Conservation (phyloP, 2,113 vertebrate genomes). For the Ursus arctos region DNA sequence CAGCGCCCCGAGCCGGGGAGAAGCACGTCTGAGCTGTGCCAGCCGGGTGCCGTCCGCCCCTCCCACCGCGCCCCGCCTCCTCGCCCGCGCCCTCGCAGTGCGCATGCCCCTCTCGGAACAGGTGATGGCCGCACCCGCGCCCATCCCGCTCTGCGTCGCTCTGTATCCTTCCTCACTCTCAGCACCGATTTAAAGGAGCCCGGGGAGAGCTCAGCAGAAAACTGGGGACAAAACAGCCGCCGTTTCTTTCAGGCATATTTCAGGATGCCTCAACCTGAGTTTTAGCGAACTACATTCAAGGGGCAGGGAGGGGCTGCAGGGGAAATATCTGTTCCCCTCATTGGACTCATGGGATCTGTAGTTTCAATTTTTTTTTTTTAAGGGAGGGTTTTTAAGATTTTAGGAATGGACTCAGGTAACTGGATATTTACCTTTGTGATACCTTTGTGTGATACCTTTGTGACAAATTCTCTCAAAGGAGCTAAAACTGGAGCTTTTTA, state of each 20-base stretch:
- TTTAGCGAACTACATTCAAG: neutral
- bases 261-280: slow-evolving; percentile 19
- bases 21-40: slow-evolving; percentile 62
- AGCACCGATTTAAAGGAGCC: slow-evolving; percentile 82
- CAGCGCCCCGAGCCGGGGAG: slow-evolving; percentile 30
- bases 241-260: slow-evolving; percentile 52
- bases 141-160: neutral
- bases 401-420: neutral
- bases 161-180: neutral
- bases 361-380: neutral
- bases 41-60: slow-evolving; percentile 66
- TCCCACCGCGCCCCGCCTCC: slow-evolving; percentile 75
- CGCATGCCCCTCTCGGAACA: slow-evolving; percentile 88
- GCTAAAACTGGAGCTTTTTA: neutral
- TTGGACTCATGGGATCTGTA: slow-evolving; percentile 74
- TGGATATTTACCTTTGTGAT: neutral
- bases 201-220: neutral
- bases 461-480: neutral
- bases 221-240: rapidly evolving
- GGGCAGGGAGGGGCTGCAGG: neutral
- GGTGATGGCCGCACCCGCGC: slow-evolving; percentile 39
- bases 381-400: neutral
- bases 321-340: neutral
- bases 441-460: neutral
- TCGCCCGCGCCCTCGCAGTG: slow-evolving; percentile 78